Evolutionary conservation across 2,797 vertebrate species (phyloP).

Genomic region (Sebastes itinus): DNA sequence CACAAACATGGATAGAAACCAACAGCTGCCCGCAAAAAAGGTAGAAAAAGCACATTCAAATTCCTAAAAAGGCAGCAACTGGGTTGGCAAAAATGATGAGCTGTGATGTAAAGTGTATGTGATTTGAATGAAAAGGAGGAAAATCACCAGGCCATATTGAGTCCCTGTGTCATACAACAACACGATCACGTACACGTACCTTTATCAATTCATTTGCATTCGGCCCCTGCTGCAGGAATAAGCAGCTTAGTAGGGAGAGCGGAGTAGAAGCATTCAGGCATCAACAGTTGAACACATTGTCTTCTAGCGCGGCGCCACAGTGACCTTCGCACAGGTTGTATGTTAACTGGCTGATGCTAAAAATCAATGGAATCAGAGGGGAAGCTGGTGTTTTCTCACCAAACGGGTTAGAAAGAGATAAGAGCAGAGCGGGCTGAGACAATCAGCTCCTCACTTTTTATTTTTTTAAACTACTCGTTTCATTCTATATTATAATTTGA

Average conservation of each 20-base stretch:
- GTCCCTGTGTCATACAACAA: background rate
- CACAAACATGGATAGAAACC: background rate
- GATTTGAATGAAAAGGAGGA: background rate
- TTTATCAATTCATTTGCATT: slow-evolving; percentile 2
- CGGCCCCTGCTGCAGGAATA: background rate
- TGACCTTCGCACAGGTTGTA: slow-evolving; percentile 60
- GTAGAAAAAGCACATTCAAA: too few species aligned
- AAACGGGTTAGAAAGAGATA: background rate
- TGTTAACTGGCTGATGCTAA: slow-evolving; percentile 29
- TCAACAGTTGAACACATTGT: slow-evolving; percentile 30
- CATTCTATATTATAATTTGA: background rate
- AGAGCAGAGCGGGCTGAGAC: background rate
- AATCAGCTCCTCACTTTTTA: background rate
- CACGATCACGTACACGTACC: background rate
- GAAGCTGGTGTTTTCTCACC: slow-evolving; percentile 11
- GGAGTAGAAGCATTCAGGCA: slow-evolving; percentile 5
- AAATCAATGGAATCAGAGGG: slow-evolving; percentile 24
- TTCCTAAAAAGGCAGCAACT: background rate
- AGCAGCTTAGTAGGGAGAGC: slow-evolving; percentile 37
- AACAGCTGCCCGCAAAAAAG: background rate
- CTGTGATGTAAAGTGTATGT: background rate
- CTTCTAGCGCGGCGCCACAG: background rate
- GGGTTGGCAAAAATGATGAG: background rate
- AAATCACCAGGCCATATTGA: background rate
- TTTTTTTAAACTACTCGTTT: background rate